Base-by-base conservation (phyloP, 2,113 vertebrate genomes). In the Irena cyanogastra region DNA sequence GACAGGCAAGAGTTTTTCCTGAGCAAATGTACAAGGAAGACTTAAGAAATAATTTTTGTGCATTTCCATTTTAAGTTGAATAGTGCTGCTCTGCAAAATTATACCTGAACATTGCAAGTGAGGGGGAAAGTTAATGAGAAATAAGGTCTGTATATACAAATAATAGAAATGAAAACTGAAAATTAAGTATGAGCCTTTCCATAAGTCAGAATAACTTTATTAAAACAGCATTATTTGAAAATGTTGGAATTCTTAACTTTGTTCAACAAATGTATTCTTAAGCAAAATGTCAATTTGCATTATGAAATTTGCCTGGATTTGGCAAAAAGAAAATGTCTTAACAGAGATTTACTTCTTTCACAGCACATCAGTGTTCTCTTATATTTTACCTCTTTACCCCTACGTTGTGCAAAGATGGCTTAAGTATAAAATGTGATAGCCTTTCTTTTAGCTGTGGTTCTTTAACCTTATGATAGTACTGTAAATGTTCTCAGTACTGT, bases 231-330 rank as follows among this genome's bases (percentile, higher is more conserved):
- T 80, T 80, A 37, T 66, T 83, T 94, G 54, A 53, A 71, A 76
- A 71, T 76, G 24, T 60, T 78, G 66, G 23, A 57, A n/a, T 93
- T 94, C 71, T 86, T 91, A 64, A 72, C n/a, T 86, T 93, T 94
- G 72, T 91, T 97, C 86, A 93, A 89, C 64, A 65, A 44, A 87
- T 52, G 37, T 56, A n/a, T 91, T 95, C 90, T 95, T 96, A 88
- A 93, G 82, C 82, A 94, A 94, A 85, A 90, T 95, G 47, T 89
- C 59, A 87, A 50, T 97, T 95, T 97, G 94, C 91, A 23, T 83
- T 89, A 59, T 28, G 52, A 81, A 95, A 89, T 81, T 61, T 47
- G 9, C 70, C 64, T 91, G 47, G 10, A 39, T 94, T 97, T 97
- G 94, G 72, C 88, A 92, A 79, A 85, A 85, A 80, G 76, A 42